Evolutionary conservation across 2,797 vertebrate species (phyloP), one percentile per base, ranked within the genome.

Genomic region (Chromis chromis): DNA sequence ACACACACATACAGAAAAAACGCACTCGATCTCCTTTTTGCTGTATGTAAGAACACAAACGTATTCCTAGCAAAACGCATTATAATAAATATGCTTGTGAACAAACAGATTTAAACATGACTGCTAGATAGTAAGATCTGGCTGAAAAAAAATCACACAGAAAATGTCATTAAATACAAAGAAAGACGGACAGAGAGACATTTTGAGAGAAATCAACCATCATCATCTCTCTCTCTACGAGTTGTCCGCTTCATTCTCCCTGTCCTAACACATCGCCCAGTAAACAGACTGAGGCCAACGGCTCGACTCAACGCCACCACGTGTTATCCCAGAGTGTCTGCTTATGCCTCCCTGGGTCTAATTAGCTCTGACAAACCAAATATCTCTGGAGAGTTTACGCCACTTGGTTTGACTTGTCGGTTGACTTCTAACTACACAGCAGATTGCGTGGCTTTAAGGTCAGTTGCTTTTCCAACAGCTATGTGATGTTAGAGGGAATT

Each of bases 331-430:
- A 65, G 85, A 87, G 86, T 82, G 85, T 85, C 88, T 84, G 81
- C 84, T 87, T 76, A 86, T 68, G 88, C 88, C 83, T 90, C 74
- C 62, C 64, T 90, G 86, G 83, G 42, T 88, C 76, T 93, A 91
- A 93, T 93, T 87, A 86, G 65, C 86, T 88, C 82, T 84, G 91
- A 92, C 89, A 93, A 89, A 90, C 76, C 76, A 78, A 90, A 86
- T 82, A 87, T 90, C 90, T 91, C 89, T 78, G 66, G 86, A 88
- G 90, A 90, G 63, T 88, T 90, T 74, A 69, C 28, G 70, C 87
- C 89, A 89, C 86, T 76, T 84, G 86, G 80, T 82, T 88, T 87
- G 81, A 88, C 90, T 83, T 82, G 80, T 74, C 79, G 58, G 81
- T 83, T 86, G 88, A 90, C 86, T 92, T 82, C 55, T 71, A 79